These are phyloP conservation scores for Pituophis catenifer DNA, from an alignment of 2,113 vertebrate species.

Conservation along the genomic window DNA sequence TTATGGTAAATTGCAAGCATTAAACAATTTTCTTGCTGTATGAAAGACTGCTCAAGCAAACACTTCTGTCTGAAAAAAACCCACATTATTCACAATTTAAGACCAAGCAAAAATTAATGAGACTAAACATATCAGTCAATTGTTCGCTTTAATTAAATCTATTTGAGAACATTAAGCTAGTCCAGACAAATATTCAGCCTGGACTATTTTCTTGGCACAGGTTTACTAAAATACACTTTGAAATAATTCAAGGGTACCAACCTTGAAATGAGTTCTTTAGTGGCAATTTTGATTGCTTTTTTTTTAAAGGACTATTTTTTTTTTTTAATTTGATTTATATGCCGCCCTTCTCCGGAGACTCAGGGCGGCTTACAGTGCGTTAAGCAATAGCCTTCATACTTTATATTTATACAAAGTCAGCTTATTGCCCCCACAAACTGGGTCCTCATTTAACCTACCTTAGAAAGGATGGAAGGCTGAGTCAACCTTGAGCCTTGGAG, in stretches of 20 bases:
- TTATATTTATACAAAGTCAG: no score
- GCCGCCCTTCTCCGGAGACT: no score
- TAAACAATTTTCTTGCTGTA: conserved; percentile 2
- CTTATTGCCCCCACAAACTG: no score
- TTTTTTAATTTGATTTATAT: no score
- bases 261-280: not conserved
- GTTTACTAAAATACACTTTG: not conserved
- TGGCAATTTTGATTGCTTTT: not conserved
- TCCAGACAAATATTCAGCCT: not conserved
- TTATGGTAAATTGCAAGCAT: not conserved
- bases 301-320: not conserved
- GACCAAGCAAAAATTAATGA: conserved; percentile 17
- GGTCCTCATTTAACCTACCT: no score
- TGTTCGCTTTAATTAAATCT: conserved; percentile 20
- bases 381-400: no score
- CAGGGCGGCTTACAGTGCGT: no score
- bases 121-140: not conserved
- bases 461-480: no score
- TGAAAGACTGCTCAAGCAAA: not conserved
- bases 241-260: not conserved
- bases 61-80: not conserved
- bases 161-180: conserved; percentile 12
- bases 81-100: not conserved
- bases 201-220: conserved; percentile 4
- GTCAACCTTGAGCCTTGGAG: no score